Evolutionary conservation across 2,113 vertebrate species (phyloP).

Genomic region (Callipepla californica): DNA sequence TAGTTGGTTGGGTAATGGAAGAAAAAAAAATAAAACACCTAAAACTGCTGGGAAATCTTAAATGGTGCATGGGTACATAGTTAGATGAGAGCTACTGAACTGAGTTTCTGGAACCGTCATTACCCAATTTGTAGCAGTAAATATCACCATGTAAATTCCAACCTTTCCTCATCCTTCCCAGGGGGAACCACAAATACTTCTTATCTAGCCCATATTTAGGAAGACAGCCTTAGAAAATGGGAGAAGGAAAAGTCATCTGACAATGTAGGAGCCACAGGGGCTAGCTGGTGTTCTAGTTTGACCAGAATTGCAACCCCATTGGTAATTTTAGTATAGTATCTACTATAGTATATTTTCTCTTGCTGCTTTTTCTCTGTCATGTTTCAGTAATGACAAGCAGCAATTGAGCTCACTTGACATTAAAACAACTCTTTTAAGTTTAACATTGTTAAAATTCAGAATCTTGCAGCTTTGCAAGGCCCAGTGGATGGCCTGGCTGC

Average conservation of each 20-base stretch:
- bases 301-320: neutral
- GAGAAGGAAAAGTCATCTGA: neutral
- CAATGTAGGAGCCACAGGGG: neutral
- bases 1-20: constrained; percentile 33
- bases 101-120: constrained; percentile 29
- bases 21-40: neutral
- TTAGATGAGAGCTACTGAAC: neutral
- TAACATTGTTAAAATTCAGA: neutral
- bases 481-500: neutral
- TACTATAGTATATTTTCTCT: neutral
- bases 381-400: neutral
- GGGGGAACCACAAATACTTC: neutral
- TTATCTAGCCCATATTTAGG: neutral
- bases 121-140: constrained; percentile 17
- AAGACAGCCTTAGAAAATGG: neutral
- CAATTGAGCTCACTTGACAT: neutral
- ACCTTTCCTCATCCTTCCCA: constrained; percentile 59
- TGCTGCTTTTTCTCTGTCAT: neutral
- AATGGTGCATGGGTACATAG: neutral
- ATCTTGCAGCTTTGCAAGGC: neutral
- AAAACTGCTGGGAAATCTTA: constrained; percentile 12
- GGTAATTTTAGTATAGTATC: neutral
- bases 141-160: constrained; percentile 53
- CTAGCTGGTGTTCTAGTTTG: neutral
- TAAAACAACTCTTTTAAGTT: constrained; percentile 19